A percentile compares a stretch with the other conserved stretches of the same genome.
Evolutionary conservation across 2,113 vertebrate species (phyloP).

Genomic region (Pachyramphus minor): DNA sequence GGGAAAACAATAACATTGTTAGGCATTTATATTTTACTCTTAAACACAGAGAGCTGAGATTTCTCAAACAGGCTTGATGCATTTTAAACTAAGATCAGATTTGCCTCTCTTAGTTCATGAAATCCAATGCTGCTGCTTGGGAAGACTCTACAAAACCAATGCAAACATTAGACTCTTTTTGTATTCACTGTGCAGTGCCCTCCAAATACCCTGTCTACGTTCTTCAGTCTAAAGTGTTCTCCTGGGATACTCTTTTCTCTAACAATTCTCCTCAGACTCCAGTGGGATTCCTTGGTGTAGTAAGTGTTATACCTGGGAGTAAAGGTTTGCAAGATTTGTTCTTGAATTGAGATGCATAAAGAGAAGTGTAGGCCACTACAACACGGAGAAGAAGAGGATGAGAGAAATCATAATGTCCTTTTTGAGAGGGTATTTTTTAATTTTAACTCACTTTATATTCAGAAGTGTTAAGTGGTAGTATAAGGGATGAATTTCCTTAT

Average conservation of each 20-base stretch:
- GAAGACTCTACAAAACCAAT: neutral
- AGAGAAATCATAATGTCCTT: neutral
- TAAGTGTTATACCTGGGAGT: neutral
- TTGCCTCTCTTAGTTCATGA: neutral
- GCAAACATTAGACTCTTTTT: neutral
- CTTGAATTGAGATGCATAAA: neutral
- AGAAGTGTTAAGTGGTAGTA: neutral
- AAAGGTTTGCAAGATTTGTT: neutral
- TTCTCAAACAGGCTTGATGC: neutral
- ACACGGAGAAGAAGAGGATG: neutral
- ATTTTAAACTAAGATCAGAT: neutral
- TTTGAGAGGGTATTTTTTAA: neutral
- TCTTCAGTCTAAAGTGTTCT: neutral
- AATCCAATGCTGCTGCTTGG: neutral
- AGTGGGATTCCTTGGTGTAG: neutral
- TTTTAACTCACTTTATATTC: neutral
- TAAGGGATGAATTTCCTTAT: neutral
- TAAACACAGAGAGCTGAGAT: neutral
- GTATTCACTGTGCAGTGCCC: neutral
- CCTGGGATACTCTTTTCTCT: neutral
- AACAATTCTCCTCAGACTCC: neutral
- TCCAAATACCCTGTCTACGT: neutral
- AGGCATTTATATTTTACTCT: neutral
- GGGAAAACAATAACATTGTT: neutral
- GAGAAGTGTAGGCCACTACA: neutral